A percentile compares a stretch with the other conserved stretches of the same genome.
These are phyloP conservation scores for Paramormyrops kingsleyae DNA, from an alignment of 2,113 vertebrate genomes.

Conservation along the genomic window DNA sequence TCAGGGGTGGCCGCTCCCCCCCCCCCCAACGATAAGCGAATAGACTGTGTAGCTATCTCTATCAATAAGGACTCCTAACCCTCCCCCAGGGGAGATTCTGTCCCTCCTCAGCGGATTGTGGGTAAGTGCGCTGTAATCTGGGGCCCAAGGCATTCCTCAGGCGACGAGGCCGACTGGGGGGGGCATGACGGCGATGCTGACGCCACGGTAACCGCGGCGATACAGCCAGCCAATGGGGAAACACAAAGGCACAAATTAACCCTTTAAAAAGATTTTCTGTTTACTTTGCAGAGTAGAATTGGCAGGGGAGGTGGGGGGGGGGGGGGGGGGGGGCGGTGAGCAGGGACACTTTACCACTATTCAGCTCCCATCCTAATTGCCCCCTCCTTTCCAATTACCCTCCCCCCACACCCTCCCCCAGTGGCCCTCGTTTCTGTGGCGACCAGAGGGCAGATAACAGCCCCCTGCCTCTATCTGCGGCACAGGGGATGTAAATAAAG, in stretches of 20 bases:
- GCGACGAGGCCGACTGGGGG: not conserved
- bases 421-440: not conserved
- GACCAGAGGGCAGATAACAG: not conserved
- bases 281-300: conserved; percentile 1
- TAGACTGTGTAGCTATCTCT: not conserved
- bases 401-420: not conserved
- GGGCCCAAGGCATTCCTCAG: not conserved
- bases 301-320: not conserved
- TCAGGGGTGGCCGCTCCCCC: not conserved
- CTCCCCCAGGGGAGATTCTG: not conserved
- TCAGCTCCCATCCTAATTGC: not conserved
- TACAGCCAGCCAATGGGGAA: not conserved
- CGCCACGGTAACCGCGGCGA: not conserved
- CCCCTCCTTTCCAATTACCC: conserved; percentile 5
- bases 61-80: not conserved
- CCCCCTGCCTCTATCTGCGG: not conserved
- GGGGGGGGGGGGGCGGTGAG: not conserved
- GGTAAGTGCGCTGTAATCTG: not conserved
- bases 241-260: not conserved
- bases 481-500: conserved; percentile 12
- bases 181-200: not conserved
- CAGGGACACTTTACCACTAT: not conserved
- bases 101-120: conserved; percentile 1
- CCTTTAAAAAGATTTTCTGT: not conserved
- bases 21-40: not conserved